phyloP scores from a whole-genome alignment of 2,888 invertebrate genomes.

The Sphaerophoria rueppellii region DNA sequence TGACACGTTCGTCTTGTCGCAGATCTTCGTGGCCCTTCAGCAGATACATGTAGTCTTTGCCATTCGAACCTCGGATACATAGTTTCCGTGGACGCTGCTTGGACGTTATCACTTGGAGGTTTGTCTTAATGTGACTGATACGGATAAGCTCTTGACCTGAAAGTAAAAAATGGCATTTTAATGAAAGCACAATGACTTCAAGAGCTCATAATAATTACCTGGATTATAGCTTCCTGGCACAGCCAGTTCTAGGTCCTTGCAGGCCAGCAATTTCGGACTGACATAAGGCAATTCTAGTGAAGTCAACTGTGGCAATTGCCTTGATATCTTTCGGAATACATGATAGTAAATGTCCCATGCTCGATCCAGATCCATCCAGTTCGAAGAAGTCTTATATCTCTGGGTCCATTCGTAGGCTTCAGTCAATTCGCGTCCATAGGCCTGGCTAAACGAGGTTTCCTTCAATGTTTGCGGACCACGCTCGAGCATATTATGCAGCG shows the following conservation, averaged over 20 bases:
- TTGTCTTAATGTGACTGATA: conserved; percentile 95
- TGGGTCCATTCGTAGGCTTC: conserved; percentile 98
- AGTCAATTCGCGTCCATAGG: conserved; percentile 96
- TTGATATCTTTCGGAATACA: conserved; percentile 97
- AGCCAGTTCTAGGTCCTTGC: conserved; percentile 96
- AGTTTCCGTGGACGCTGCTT: conserved; percentile 98
- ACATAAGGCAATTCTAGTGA: conserved; percentile 97
- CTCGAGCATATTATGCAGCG: conserved; percentile 96
- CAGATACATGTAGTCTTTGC: conserved; percentile 98
- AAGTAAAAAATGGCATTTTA: conserved; percentile 4
- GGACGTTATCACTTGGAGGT: conserved; percentile 97
- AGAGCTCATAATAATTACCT: conserved; percentile 77
- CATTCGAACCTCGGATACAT: conserved; percentile 96
- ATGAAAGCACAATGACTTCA: neutral
- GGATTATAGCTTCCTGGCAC: conserved; percentile 99
- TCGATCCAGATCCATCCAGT: conserved; percentile 95
- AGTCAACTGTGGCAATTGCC: conserved; percentile 95
- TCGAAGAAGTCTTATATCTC: conserved; percentile 92
- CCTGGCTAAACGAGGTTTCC: conserved; percentile 98
- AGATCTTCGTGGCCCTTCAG: conserved; percentile 99
- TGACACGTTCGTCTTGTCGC: conserved; percentile 98
- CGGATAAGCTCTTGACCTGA: conserved; percentile 90
- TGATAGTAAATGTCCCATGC: conserved; percentile 99
- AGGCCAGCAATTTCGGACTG: conserved; percentile 93
- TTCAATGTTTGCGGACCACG: conserved; percentile 97